Evolutionary conservation across 2,797 vertebrate genomes (phyloP).

Genomic region (Scarus forsteni): DNA sequence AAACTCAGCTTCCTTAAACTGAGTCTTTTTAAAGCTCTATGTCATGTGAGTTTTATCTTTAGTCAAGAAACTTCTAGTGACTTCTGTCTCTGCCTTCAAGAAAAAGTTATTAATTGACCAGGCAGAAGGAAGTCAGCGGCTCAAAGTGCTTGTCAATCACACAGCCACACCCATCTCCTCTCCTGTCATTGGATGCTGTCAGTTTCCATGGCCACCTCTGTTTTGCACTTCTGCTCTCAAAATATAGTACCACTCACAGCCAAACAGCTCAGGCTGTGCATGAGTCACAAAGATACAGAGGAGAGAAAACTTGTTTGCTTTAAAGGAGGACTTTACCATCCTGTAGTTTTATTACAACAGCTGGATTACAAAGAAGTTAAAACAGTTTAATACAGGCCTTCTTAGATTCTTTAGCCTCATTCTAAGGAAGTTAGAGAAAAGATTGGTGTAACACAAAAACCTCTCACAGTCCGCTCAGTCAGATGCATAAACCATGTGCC

Average conservation of each 20-base stretch:
- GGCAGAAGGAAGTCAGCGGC: constrained; percentile 29
- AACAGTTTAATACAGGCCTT: neutral
- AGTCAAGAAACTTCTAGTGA: constrained; percentile 39
- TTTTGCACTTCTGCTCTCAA: constrained; percentile 71
- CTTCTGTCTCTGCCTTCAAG: constrained; percentile 5
- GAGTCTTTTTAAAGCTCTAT: neutral
- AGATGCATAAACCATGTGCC: neutral
- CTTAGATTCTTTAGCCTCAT: neutral
- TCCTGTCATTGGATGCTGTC: constrained; percentile 59
- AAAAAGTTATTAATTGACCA: constrained; percentile 72
- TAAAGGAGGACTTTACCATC: constrained; percentile 16
- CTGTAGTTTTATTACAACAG: constrained; percentile 13
- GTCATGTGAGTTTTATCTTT: constrained; percentile 32
- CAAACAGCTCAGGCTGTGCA: constrained; percentile 45
- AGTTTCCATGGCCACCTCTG: constrained; percentile 78
- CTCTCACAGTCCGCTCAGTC: no score
- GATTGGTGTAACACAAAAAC: no score
- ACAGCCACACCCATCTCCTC: constrained; percentile 54
- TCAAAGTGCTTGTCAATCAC: constrained; percentile 49
- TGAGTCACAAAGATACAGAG: constrained; percentile 63
- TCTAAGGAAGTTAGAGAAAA: neutral
- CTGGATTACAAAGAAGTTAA: constrained; percentile 13
- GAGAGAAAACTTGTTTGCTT: constrained; percentile 50
- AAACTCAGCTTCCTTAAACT: neutral
- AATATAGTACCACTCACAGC: constrained; percentile 59